Percentiles rank a stretch among this genome's conserved stretches.
Conservation (phyloP, 2,888 invertebrate species). For the Andrena hattorfiana region DNA sequence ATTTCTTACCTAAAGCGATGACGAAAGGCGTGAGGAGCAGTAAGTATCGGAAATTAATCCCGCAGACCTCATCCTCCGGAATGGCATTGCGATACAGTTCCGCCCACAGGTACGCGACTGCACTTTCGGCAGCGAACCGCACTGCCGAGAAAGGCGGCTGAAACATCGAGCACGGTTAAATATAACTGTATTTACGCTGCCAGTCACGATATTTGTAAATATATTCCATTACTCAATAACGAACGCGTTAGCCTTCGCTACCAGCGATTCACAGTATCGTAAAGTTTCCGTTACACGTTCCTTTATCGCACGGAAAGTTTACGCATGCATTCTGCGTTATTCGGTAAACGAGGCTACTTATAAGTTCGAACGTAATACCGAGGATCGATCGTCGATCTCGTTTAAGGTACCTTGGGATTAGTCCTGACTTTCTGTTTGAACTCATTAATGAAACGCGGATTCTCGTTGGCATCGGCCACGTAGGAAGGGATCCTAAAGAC, state of each 20-base stretch:
- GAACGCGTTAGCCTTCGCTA: not conserved
- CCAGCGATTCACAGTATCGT: not conserved
- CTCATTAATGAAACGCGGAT: constrained; percentile 88
- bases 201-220: not conserved
- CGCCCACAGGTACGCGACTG: constrained; percentile 93
- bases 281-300: too few species aligned
- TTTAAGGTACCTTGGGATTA: constrained; percentile 87
- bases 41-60: constrained; percentile 90
- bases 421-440: constrained; percentile 88
- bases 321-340: not conserved
- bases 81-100: constrained; percentile 91
- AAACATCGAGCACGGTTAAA: constrained; percentile 50
- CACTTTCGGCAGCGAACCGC: constrained; percentile 91
- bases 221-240: not conserved
- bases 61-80: constrained; percentile 90
- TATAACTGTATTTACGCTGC: not conserved
- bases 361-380: not conserved
- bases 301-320: not conserved
- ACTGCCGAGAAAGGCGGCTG: constrained; percentile 94
- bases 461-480: constrained; percentile 93
- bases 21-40: constrained; percentile 90
- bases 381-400: not conserved
- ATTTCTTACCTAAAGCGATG: constrained; percentile 89
- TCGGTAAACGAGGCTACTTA: too few species aligned
- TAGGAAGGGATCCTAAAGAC: constrained; percentile 94